Evolutionary conservation across 2,888 invertebrate species (phyloP).

Genomic region (Drosophila yooni): DNA sequence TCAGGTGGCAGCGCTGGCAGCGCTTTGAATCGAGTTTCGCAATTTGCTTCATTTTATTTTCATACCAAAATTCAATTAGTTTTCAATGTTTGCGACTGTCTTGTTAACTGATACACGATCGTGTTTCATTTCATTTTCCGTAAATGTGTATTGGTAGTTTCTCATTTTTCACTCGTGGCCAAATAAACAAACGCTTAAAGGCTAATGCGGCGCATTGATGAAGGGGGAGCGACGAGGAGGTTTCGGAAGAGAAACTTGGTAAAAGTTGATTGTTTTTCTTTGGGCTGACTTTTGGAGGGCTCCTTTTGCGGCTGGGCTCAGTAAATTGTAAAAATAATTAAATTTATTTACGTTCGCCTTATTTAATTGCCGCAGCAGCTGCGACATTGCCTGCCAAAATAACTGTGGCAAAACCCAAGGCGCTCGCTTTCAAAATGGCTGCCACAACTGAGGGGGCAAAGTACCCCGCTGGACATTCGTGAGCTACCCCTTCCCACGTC

Average conservation of each 20-base stretch:
- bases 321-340: slow-evolving; percentile 76
- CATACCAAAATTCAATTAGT: slow-evolving; percentile 69
- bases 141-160: slow-evolving; percentile 51
- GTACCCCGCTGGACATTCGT: neutral
- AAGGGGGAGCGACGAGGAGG: neutral
- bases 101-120: slow-evolving; percentile 44
- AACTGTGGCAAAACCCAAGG: slow-evolving; percentile 44
- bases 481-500: neutral
- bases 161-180: slow-evolving; percentile 27
- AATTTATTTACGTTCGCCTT: slow-evolving; percentile 72
- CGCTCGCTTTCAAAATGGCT: slow-evolving; percentile 43
- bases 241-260: slow-evolving; percentile 3
- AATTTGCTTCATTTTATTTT: slow-evolving; percentile 29
- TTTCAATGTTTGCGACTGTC: slow-evolving; percentile 45
- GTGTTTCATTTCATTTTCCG: slow-evolving; percentile 41
- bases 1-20: slow-evolving; percentile 40
- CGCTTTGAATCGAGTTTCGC: slow-evolving; percentile 65
- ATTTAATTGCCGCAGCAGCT: slow-evolving; percentile 70
- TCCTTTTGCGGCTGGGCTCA: slow-evolving; percentile 26
- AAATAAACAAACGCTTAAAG: slow-evolving; percentile 15
- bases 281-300: slow-evolving; percentile 53
- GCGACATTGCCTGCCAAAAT: slow-evolving; percentile 29
- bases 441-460: slow-evolving; percentile 7
- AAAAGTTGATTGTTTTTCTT: slow-evolving; percentile 73
- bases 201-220: neutral